A percentile compares a stretch with the other conserved stretches of the same genome.
These are phyloP conservation scores for Microcebus griseorufus DNA, from an alignment of 2,113 vertebrate species.

Conservation along the genomic window DNA sequence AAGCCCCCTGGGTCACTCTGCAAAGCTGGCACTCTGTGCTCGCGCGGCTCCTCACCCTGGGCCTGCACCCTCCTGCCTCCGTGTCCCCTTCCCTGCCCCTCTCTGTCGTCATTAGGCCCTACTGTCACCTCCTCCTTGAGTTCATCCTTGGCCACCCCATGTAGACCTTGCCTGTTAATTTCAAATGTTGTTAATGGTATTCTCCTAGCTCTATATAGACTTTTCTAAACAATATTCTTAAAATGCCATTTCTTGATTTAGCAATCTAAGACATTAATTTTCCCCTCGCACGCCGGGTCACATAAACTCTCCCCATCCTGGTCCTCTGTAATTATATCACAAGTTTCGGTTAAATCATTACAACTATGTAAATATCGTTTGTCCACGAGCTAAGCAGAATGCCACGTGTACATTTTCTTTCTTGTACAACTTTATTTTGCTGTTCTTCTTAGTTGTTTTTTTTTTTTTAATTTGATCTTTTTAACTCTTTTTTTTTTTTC, in stretches of 20 bases:
- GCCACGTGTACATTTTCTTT: not conserved
- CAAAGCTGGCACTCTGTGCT: not conserved
- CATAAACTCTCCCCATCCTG: not conserved
- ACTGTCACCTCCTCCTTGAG: not conserved
- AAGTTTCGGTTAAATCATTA: not conserved
- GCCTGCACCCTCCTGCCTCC: fast-evolving
- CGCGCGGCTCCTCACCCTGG: not conserved
- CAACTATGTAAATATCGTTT: not conserved
- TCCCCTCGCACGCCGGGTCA: not conserved
- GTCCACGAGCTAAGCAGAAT: not conserved
- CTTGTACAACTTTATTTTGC: not conserved
- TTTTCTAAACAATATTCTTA: not conserved
- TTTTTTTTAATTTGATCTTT: not conserved
- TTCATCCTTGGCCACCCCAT: not conserved
- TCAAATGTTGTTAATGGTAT: not conserved
- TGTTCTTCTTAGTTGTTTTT: not conserved
- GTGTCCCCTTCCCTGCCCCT: too few species aligned
- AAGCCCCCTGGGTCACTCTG: too few species aligned
- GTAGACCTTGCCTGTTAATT: not conserved
- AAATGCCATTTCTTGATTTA: not conserved
- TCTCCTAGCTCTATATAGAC: not conserved
- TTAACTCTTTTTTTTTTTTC: not conserved
- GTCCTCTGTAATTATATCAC: not conserved
- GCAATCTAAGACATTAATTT: not conserved
- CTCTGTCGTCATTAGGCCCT: not conserved